Evolutionary conservation across 2,888 invertebrate genomes (phyloP).

Genomic region (Julus scandinavius): DNA sequence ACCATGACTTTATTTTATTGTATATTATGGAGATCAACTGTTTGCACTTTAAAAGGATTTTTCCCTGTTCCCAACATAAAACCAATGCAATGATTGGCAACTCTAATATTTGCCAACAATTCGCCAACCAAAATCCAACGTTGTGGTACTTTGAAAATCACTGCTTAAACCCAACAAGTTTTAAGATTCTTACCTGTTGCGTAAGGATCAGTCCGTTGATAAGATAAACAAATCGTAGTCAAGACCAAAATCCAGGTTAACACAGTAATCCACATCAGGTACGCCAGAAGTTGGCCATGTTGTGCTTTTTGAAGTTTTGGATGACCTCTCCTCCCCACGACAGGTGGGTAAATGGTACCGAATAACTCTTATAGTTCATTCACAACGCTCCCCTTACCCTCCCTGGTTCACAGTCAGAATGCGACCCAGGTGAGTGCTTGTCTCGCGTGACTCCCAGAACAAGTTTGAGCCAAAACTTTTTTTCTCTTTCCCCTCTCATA

Average conservation of each 20-base stretch:
- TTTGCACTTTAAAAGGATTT: too few species aligned
- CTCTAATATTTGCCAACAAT: too few species aligned
- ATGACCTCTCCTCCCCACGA: not conserved
- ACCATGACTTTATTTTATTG: too few species aligned
- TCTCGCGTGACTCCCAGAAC: not conserved
- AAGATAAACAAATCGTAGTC: not conserved
- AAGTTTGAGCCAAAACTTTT: not conserved
- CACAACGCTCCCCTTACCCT: not conserved
- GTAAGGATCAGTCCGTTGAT: not conserved
- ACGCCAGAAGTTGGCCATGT: not conserved
- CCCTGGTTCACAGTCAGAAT: not conserved
- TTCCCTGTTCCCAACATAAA: too few species aligned
- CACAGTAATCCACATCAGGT: not conserved
- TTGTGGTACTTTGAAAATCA: too few species aligned
- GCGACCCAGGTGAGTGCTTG: not conserved
- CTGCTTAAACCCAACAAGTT: not conserved
- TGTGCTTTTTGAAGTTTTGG: not conserved
- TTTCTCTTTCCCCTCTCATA: not conserved
- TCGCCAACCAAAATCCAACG: too few species aligned
- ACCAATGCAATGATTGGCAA: too few species aligned
- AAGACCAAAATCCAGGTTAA: not conserved
- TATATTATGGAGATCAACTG: too few species aligned
- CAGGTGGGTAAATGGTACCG: conserved; percentile 10
- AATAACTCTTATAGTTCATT: not conserved
- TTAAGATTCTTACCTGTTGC: not conserved